Percentiles rank a stretch among this genome's conserved stretches.
Evolutionary conservation across 2,113 vertebrate species (phyloP).

Genomic region (Oenanthe melanoleuca): DNA sequence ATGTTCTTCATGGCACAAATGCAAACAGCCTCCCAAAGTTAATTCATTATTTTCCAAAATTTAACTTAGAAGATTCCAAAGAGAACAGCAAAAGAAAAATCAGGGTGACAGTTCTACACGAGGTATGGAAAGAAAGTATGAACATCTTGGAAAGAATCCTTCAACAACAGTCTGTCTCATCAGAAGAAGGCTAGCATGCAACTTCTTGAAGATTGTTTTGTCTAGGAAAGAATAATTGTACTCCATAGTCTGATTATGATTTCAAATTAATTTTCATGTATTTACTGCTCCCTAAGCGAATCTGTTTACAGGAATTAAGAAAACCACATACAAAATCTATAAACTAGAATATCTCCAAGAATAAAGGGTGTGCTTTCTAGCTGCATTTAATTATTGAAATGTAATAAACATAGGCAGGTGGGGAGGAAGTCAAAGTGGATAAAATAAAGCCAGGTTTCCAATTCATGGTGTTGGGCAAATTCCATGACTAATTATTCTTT

Average conservation of each 20-base stretch:
- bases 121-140: background rate
- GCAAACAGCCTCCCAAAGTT: background rate
- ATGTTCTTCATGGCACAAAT: background rate
- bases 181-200: background rate
- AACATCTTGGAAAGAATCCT: background rate
- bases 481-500: background rate
- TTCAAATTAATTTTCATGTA: background rate
- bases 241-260: background rate
- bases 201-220: slow-evolving; percentile 2
- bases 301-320: background rate
- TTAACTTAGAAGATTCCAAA: background rate
- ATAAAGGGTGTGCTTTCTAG: background rate
- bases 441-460: background rate
- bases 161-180: background rate
- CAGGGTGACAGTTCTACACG: background rate
- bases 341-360: background rate
- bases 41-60: background rate
- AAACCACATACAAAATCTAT: background rate
- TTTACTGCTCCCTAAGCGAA: background rate
- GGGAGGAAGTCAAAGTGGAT: background rate
- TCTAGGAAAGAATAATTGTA: background rate
- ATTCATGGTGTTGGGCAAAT: background rate
- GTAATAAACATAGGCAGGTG: background rate
- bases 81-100: background rate
- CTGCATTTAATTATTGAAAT: background rate